Conservation (phyloP, 2,888 invertebrate species). For the Meloe dianella region DNA sequence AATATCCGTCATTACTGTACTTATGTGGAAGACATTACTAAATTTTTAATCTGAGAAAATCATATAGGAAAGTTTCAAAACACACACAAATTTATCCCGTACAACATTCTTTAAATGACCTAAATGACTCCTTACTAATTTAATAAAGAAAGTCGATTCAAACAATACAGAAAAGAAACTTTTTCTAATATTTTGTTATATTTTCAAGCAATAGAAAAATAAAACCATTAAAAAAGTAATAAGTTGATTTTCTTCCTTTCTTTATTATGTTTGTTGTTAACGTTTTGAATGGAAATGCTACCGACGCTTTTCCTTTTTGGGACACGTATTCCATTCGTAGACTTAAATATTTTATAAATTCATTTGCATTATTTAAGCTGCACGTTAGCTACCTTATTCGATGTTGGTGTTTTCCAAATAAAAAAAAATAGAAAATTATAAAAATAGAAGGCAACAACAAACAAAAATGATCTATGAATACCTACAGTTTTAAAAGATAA, state of each 20-base stretch:
- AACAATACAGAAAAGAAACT: background rate
- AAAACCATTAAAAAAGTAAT: background rate
- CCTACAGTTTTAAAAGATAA: background rate
- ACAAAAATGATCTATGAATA: background rate
- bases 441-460: background rate
- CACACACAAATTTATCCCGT: background rate
- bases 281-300: conserved; percentile 33
- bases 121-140: background rate
- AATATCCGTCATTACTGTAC: too few relatives aligned
- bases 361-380: conserved; percentile 35
- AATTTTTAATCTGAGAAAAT: background rate
- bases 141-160: too few relatives aligned
- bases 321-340: conserved; percentile 39
- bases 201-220: background rate
- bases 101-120: background rate
- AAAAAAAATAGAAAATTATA: background rate
- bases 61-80: background rate
- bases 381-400: conserved; percentile 32
- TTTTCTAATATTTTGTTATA: background rate
- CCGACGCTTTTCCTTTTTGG: conserved; percentile 31
- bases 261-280: conserved; percentile 14
- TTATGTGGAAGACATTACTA: too few relatives aligned
- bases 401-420: background rate
- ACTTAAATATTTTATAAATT: conserved; percentile 37
- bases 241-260: background rate